phyloP scores from a whole-genome alignment of 2,113 vertebrate species.

The Acanthochromis polyacanthus region DNA sequence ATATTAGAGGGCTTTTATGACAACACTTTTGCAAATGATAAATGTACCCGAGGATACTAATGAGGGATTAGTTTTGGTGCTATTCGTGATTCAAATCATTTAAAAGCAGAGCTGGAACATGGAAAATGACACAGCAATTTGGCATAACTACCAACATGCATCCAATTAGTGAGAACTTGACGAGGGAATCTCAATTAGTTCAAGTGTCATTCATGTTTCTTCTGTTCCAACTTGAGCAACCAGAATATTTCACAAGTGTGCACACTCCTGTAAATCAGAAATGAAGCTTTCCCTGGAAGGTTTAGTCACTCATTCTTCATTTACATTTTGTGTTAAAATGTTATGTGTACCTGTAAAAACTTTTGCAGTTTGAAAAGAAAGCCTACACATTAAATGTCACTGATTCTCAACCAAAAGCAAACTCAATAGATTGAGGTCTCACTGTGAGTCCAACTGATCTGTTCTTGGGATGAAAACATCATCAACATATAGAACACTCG shows the following conservation, averaged over 20 bases:
- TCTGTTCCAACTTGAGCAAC: not conserved
- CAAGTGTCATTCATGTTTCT: not conserved
- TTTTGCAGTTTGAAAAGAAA: not conserved
- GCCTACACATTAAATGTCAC: not conserved
- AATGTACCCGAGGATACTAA: too few species aligned
- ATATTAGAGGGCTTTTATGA: too few species aligned
- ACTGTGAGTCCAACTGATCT: not conserved
- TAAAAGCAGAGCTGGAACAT: too few species aligned
- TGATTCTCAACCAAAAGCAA: conserved; percentile 1
- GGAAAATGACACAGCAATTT: too few species aligned
- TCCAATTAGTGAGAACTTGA: too few species aligned
- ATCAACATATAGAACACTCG: not conserved
- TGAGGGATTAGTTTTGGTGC: too few species aligned
- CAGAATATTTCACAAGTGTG: not conserved
- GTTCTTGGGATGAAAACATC: not conserved
- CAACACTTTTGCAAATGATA: too few species aligned
- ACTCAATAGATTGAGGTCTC: conserved; percentile 1
- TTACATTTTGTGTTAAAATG: not conserved
- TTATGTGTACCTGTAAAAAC: not conserved
- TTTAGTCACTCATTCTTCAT: not conserved
- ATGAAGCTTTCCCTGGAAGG: not conserved
- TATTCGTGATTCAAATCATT: too few species aligned
- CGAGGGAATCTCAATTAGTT: not conserved
- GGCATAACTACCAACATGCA: too few species aligned
- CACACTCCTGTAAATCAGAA: not conserved